Evolutionary conservation across 2,888 invertebrate species (phyloP).

Genomic region (Lordiphosa fenestrarum): DNA sequence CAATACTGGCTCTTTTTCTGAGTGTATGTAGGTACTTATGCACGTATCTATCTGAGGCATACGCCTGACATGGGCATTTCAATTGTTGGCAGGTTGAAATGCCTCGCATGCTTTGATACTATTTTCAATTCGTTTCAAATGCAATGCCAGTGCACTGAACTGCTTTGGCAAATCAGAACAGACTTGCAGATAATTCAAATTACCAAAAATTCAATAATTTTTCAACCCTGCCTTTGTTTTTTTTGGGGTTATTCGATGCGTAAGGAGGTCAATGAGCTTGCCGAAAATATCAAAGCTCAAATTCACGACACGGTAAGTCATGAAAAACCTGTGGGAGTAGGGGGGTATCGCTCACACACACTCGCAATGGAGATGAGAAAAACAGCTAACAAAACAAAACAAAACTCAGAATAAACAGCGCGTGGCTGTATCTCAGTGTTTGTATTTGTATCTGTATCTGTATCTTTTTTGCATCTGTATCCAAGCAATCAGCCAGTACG

Average conservation of each 20-base stretch:
- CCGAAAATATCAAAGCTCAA: constrained; percentile 38
- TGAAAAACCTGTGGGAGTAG: constrained; percentile 1
- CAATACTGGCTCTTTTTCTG: too few relatives aligned
- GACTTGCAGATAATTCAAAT: constrained; percentile 2
- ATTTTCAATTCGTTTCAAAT: constrained; percentile 34
- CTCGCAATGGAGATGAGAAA: background rate
- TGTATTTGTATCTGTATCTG: background rate
- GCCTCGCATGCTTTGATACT: constrained; percentile 38
- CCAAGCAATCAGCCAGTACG: constrained; percentile 12
- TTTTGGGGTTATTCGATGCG: constrained; percentile 5
- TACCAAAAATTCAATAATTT: background rate
- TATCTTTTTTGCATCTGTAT: constrained; percentile 17
- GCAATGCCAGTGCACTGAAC: constrained; percentile 50
- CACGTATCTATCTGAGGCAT: constrained; percentile 15
- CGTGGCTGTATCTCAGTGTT: constrained; percentile 21
- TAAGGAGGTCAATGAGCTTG: constrained; percentile 48
- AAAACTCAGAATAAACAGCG: constrained; percentile 22
- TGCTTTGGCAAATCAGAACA: constrained; percentile 9
- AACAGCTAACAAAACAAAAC: constrained; percentile 1
- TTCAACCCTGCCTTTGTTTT: too few relatives aligned
- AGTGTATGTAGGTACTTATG: constrained; percentile 5
- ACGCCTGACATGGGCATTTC: constrained; percentile 34
- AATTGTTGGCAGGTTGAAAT: constrained; percentile 62
- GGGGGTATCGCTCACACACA: background rate
- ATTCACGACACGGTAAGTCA: background rate